phyloP scores from a whole-genome alignment of 2,113 vertebrate species.

The Syngnathus typhle region DNA sequence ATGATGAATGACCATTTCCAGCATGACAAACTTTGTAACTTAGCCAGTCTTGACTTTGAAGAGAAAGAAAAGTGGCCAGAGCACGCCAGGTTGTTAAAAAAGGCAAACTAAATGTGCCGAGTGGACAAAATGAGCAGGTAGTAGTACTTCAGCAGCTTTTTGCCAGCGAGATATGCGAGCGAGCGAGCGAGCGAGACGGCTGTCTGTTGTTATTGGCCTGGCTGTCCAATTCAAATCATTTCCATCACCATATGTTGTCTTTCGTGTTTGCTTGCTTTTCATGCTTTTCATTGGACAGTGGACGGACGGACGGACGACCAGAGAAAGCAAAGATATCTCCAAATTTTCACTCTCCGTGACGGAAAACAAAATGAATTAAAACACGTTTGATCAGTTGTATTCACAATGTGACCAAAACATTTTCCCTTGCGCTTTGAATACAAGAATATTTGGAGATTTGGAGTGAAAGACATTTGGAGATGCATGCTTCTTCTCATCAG shows the following conservation, averaged over 20 bases:
- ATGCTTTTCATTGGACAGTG: no score
- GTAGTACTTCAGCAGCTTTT: neutral
- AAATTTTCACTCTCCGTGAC: no score
- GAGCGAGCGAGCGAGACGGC: neutral
- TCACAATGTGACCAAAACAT: no score
- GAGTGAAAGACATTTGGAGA: neutral
- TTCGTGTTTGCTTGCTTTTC: neutral
- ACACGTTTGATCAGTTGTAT: no score
- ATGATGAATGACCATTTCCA: constrained; percentile 42
- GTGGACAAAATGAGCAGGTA: constrained; percentile 39
- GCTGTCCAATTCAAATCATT: neutral
- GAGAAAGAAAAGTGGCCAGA: constrained; percentile 18
- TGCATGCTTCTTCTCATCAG: neutral
- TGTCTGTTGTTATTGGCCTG: neutral
- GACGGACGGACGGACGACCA: no score
- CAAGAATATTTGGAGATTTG: no score
- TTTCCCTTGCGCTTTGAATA: no score
- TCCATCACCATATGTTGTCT: neutral
- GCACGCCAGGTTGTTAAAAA: constrained; percentile 37
- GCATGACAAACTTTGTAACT: constrained; percentile 58
- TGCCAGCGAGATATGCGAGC: neutral
- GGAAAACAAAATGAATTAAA: neutral
- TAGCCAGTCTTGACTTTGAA: constrained; percentile 20
- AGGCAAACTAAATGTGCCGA: neutral
- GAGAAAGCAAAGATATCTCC: no score